Conservation (phyloP, 1,140 invertebrate genomes). For the Meteorus sp. region DNA sequence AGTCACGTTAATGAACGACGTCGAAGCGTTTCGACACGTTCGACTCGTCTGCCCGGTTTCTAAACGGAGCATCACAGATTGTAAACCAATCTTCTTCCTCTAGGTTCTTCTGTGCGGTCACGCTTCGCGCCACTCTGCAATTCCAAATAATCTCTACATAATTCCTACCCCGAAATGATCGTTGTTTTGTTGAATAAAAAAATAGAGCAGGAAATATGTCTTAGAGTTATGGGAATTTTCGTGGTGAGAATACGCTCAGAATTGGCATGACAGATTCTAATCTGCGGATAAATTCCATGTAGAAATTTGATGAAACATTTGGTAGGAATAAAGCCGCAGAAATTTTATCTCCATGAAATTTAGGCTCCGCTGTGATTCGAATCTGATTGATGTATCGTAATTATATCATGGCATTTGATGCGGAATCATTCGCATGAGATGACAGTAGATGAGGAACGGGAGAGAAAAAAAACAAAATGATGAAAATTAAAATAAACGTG, state of each 20-base stretch:
- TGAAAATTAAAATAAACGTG: too few species aligned
- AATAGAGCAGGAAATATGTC: too few species aligned
- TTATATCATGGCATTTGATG: too few species aligned
- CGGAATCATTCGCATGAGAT: too few species aligned
- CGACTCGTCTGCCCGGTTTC: conserved; percentile 33
- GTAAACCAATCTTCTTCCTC: conserved; percentile 16
- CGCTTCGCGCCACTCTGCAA: conserved; percentile 16
- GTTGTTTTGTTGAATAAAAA: too few species aligned
- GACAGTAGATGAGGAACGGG: not conserved
- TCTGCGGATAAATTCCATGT: too few species aligned
- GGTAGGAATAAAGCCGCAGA: not conserved
- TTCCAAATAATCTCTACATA: conserved; percentile 3
- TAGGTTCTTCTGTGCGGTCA: conserved; percentile 12
- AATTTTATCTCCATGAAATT: too few species aligned
- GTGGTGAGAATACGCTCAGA: not conserved
- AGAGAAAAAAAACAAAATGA: conserved; percentile 22
- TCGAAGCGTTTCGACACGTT: conserved; percentile 46
- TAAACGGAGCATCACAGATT: conserved; percentile 26
- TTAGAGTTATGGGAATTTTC: too few species aligned
- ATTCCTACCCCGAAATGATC: not conserved
- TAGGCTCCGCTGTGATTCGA: too few species aligned
- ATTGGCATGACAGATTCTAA: too few species aligned
- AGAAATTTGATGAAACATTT: too few species aligned
- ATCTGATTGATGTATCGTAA: too few species aligned
- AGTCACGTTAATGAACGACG: conserved; percentile 42